Conservation (phyloP, 2,113 vertebrate species). For the Lophius piscatorius region DNA sequence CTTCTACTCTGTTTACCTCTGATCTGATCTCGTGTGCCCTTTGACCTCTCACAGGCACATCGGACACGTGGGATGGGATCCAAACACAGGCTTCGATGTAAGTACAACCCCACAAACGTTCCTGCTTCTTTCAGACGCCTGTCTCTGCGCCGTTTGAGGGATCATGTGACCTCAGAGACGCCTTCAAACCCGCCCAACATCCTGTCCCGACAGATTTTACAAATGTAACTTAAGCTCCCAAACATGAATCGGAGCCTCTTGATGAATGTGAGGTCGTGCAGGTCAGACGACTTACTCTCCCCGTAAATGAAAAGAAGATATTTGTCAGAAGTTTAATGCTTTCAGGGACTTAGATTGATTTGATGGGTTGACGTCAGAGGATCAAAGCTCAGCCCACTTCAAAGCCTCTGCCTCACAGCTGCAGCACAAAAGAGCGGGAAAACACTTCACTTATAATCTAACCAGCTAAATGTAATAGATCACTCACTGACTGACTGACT, state of each 20-base stretch:
- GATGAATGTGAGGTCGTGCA: constrained; percentile 35
- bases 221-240: too few species aligned
- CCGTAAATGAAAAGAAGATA: constrained; percentile 33
- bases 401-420: constrained; percentile 8
- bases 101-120: constrained; percentile 41
- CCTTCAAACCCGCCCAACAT: too few species aligned
- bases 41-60: constrained; percentile 83
- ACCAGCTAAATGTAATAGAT: too few species aligned
- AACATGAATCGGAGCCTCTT: too few species aligned
- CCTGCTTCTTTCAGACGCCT: background rate
- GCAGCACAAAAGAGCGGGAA: background rate
- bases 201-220: constrained; percentile 11
- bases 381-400: constrained; percentile 17
- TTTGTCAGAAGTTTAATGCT: constrained; percentile 36
- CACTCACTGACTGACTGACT: too few species aligned
- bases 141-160: background rate
- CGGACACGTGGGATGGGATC: constrained; percentile 98
- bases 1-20: too few species aligned
- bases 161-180: too few species aligned
- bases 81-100: constrained; percentile 99
- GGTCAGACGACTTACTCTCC: constrained; percentile 33
- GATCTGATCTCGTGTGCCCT: background rate
- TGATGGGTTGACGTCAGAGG: constrained; percentile 29
- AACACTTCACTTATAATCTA: too few species aligned
- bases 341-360: constrained; percentile 43